These are phyloP conservation scores for Mystacides longicornis DNA, from an alignment of 2,888 invertebrate genomes.

Conservation along the genomic window DNA sequence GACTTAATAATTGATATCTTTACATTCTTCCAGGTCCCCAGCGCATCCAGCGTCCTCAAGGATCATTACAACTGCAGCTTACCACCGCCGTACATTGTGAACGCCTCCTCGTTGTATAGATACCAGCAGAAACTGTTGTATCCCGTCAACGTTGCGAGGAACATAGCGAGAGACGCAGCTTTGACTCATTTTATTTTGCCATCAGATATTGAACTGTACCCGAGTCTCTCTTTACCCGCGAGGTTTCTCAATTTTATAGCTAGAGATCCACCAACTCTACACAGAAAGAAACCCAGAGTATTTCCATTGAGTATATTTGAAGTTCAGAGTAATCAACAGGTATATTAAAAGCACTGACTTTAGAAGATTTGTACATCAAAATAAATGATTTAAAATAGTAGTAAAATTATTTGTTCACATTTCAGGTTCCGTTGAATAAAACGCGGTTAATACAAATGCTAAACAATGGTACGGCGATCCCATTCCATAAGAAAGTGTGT, in stretches of 20 bases:
- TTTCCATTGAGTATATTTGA: conserved; percentile 88
- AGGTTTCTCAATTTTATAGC: conserved; percentile 82
- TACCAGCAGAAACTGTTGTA: conserved; percentile 74
- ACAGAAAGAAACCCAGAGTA: conserved; percentile 55
- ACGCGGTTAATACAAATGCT: conserved; percentile 66
- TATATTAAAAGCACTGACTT: background rate
- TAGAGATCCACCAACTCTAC: conserved; percentile 59
- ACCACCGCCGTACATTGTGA: conserved; percentile 60
- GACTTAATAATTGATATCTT: too few species aligned
- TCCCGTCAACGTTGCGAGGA: conserved; percentile 85
- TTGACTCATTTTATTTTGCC: conserved; percentile 76
- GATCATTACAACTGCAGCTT: conserved; percentile 65
- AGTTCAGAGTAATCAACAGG: conserved; percentile 55
- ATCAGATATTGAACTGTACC: conserved; percentile 87
- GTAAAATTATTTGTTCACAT: too few species aligned
- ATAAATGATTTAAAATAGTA: background rate
- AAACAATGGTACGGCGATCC: conserved; percentile 70
- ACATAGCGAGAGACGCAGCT: conserved; percentile 78
- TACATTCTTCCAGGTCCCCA: conserved; percentile 60
- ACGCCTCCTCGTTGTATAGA: conserved; percentile 64
- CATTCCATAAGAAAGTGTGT: conserved; percentile 87
- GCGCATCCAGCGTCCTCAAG: conserved; percentile 53
- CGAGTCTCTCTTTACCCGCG: conserved; percentile 71
- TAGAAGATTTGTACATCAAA: background rate
- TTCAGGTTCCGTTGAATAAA: conserved; percentile 64